phyloP scores from a whole-genome alignment of 1,140 invertebrate genomes.

The Lepidotrigona ventralis region DNA sequence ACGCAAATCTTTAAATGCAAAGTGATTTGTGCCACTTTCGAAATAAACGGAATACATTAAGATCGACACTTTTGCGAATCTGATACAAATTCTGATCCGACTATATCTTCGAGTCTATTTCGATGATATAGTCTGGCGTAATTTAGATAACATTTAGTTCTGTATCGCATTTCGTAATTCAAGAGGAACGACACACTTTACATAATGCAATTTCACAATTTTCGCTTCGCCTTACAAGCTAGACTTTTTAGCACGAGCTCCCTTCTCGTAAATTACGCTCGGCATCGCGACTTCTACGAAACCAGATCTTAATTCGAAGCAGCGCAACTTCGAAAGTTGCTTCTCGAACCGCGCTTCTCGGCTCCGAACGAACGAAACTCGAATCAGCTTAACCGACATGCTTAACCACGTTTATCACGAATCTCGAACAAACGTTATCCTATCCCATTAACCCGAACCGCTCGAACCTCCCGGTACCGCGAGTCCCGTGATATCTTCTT shows the following conservation, averaged over 20 bases:
- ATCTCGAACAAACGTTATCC: not conserved
- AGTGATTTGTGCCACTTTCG: not conserved
- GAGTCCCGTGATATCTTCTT: constrained; percentile 37
- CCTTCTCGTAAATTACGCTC: not conserved
- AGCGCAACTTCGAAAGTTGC: not conserved
- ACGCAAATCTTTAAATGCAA: too few species aligned
- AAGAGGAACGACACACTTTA: not conserved
- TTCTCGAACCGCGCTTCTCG: too few species aligned
- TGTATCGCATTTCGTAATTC: too few species aligned
- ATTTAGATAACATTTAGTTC: too few species aligned
- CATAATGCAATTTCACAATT: not conserved
- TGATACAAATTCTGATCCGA: not conserved
- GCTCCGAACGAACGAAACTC: too few species aligned
- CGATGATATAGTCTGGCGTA: too few species aligned
- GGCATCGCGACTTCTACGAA: not conserved
- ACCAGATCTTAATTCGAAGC: not conserved
- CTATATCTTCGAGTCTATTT: too few species aligned
- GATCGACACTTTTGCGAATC: not conserved
- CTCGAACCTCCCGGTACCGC: not conserved
- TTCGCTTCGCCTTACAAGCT: not conserved
- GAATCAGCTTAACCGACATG: not conserved
- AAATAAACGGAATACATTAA: not conserved
- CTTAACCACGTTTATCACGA: not conserved
- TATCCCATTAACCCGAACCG: constrained; percentile 21
- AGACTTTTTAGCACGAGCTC: not conserved